phyloP scores from a whole-genome alignment of 1,140 invertebrate species.

The Stratiolaelaps scimitus region DNA sequence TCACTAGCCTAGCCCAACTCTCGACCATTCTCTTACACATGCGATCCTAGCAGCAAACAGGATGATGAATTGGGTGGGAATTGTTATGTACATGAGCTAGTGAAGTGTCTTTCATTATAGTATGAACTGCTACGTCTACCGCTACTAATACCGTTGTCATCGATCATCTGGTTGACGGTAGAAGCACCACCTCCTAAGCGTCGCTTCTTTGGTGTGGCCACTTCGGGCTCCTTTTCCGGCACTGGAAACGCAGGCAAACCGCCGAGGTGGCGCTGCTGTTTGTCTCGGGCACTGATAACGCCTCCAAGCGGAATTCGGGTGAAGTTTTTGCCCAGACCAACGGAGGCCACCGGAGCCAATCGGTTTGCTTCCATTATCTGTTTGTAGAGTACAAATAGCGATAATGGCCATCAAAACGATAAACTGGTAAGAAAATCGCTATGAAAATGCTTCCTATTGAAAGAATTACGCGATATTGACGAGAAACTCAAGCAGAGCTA shows the following conservation, averaged over 20 bases:
- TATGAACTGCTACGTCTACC: not conserved
- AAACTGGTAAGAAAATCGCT: not conserved
- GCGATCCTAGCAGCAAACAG: too few relatives aligned
- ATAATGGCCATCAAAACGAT: too few relatives aligned
- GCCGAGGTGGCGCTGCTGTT: not conserved
- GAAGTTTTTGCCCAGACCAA: slow-evolving; percentile 7
- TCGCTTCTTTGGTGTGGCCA: not conserved
- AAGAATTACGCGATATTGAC: not conserved
- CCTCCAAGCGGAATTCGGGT: slow-evolving; percentile 17
- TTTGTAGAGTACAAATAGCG: too few relatives aligned
- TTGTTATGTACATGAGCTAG: too few relatives aligned
- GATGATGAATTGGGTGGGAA: too few relatives aligned
- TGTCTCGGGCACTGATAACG: not conserved
- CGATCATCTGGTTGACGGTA: slow-evolving; percentile 22
- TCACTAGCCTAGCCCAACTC: too few relatives aligned
- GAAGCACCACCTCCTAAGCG: not conserved
- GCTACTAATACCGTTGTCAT: slow-evolving; percentile 1
- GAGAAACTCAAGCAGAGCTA: not conserved
- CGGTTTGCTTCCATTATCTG: too few relatives aligned
- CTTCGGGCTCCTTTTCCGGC: slow-evolving; percentile 2
- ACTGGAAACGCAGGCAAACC: not conserved
- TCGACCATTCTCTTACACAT: too few relatives aligned
- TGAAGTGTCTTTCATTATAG: not conserved
- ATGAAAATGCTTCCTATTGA: not conserved
- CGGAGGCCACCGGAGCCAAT: not conserved